Conservation (phyloP, 2,113 vertebrate species). For the Siniperca knerii region DNA sequence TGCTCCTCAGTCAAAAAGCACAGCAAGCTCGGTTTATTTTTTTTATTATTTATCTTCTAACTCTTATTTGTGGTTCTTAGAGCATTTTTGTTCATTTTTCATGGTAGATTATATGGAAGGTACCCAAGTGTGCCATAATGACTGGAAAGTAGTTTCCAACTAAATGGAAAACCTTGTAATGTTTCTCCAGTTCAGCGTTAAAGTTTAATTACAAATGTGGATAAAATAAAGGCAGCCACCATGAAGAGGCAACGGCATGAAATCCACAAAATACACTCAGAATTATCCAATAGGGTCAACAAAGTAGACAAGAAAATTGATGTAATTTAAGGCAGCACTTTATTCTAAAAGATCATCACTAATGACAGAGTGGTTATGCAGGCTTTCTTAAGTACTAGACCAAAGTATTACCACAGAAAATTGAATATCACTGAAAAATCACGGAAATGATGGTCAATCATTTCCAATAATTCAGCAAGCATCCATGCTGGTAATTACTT, state of each 20-base stretch:
- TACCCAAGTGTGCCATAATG: slow-evolving; percentile 45
- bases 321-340: slow-evolving; percentile 42
- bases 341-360: slow-evolving; percentile 20
- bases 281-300: slow-evolving; percentile 41
- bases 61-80: slow-evolving; percentile 14
- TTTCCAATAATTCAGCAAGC: background rate
- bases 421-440: slow-evolving; percentile 23
- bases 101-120: slow-evolving; percentile 34
- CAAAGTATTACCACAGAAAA: background rate
- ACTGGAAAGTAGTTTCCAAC: slow-evolving; percentile 39
- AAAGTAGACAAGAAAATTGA: slow-evolving; percentile 37
- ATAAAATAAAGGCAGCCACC: slow-evolving; percentile 53
- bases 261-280: slow-evolving; percentile 20
- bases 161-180: slow-evolving; percentile 54
- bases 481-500: background rate
- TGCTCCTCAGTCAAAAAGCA: slow-evolving; percentile 23
- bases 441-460: background rate
- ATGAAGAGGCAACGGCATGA: slow-evolving; percentile 31
- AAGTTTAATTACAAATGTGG: slow-evolving; percentile 63
- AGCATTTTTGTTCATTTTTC: slow-evolving; percentile 26
- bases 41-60: slow-evolving; percentile 34
- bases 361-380: slow-evolving; percentile 13
- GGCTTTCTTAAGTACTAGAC: slow-evolving; percentile 13
- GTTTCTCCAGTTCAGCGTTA: slow-evolving; percentile 39
- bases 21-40: slow-evolving; percentile 16